These are phyloP conservation scores for Tryphoninae sp. DNA, from an alignment of 2,888 invertebrate species.

Conservation along the genomic window DNA sequence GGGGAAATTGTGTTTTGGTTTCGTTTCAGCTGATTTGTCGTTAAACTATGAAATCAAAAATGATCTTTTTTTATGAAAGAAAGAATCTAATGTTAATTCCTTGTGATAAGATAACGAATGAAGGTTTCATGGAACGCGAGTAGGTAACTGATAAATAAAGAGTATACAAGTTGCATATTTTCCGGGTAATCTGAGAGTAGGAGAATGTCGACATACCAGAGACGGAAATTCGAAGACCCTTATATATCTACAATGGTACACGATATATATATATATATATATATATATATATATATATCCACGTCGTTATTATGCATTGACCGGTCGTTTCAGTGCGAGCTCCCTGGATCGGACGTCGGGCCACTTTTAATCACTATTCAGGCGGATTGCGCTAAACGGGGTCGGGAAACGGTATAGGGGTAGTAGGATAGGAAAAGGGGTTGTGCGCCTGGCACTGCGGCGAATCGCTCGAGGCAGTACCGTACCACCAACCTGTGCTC, in stretches of 20 bases:
- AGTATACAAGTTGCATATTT: constrained; percentile 7
- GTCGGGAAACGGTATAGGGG: constrained; percentile 44
- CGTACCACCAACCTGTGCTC: constrained; percentile 55
- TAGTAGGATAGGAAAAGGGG: constrained; percentile 46
- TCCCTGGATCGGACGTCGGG: constrained; percentile 66
- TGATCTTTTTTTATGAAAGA: not conserved
- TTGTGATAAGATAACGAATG: too few species aligned
- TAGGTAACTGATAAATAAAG: constrained; percentile 31
- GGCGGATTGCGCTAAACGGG: constrained; percentile 72
- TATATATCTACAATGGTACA: not conserved
- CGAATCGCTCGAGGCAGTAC: constrained; percentile 56
- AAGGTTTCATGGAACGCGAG: constrained; percentile 30
- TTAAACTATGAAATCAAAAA: too few species aligned
- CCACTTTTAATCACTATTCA: constrained; percentile 75
- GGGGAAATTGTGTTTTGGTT: too few species aligned
- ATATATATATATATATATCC: constrained; percentile 29
- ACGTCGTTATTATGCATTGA: constrained; percentile 68
- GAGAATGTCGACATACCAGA: not conserved
- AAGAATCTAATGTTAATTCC: not conserved
- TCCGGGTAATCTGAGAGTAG: constrained; percentile 23
- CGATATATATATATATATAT: constrained; percentile 19
- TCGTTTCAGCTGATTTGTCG: too few species aligned
- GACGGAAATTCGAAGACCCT: constrained; percentile 15
- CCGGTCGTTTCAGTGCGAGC: constrained; percentile 60
- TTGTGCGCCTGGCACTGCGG: constrained; percentile 49